These are phyloP conservation scores for Austrofundulus limnaeus DNA, from an alignment of 2,113 vertebrate species.

Conservation along the genomic window DNA sequence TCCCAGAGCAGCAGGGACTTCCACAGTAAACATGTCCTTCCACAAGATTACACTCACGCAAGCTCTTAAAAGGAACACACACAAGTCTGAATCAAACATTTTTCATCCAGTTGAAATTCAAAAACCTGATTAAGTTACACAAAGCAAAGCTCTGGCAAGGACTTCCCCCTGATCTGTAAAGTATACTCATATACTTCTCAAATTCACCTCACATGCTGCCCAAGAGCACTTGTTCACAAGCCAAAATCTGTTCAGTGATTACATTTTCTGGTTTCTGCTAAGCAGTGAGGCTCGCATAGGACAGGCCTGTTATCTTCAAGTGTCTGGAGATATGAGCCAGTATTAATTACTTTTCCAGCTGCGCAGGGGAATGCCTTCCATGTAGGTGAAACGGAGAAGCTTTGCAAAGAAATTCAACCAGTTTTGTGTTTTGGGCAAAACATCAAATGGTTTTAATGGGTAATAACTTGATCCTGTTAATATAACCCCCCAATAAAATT, in stretches of 20 bases:
- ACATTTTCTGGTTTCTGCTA: conserved; percentile 53
- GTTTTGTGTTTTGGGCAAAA: conserved; percentile 8
- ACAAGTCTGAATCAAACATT: conserved; percentile 44
- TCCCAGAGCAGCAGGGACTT: conserved; percentile 51
- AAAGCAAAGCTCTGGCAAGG: conserved; percentile 31
- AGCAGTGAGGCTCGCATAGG: conserved; percentile 46
- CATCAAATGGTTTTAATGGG: conserved; percentile 7
- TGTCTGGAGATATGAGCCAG: conserved; percentile 51
- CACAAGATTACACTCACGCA: conserved; percentile 52
- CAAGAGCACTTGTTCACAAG: conserved; percentile 48
- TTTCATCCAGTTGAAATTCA: conserved; percentile 44
- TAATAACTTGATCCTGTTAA: neutral
- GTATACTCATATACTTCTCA: conserved; percentile 40
- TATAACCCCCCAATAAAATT: neutral
- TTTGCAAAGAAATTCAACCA: conserved; percentile 11
- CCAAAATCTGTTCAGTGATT: conserved; percentile 44
- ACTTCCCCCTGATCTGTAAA: conserved; percentile 19
- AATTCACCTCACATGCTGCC: conserved; percentile 41
- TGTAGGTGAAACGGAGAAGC: conserved; percentile 11
- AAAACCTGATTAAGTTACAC: conserved; percentile 45
- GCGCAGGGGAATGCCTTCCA: conserved; percentile 31
- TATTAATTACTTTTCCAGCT: conserved; percentile 70
- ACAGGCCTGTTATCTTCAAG: conserved; percentile 58
- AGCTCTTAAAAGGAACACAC: conserved; percentile 58
- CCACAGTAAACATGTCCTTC: conserved; percentile 64